phyloP scores from a whole-genome alignment of 2,888 invertebrate species.

The Parochlus steinenii region DNA sequence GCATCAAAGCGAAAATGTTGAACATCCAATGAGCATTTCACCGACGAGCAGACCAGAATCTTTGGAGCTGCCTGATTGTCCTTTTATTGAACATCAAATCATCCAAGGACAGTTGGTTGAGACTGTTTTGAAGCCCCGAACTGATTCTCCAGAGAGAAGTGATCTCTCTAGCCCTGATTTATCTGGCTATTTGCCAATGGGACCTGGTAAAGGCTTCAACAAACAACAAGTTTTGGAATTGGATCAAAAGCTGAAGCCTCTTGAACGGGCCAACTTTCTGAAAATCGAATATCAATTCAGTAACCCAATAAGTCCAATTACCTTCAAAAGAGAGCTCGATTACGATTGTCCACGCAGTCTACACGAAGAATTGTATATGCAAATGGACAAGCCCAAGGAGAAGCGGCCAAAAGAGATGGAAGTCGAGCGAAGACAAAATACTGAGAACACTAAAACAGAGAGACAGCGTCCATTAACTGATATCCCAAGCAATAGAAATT shows the following conservation, averaged over 20 bases:
- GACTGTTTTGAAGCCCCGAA: too few species aligned
- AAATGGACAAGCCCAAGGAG: neutral
- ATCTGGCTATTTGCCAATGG: constrained; percentile 6
- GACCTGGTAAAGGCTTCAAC: constrained; percentile 7
- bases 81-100: too few species aligned
- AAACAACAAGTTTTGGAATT: constrained; percentile 6
- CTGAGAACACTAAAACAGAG: neutral
- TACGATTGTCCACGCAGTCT: constrained; percentile 1
- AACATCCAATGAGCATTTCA: constrained; percentile 25
- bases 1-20: constrained; percentile 5
- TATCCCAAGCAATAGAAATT: constrained; percentile 23
- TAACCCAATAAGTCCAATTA: constrained; percentile 11
- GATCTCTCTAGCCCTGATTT: too few species aligned
- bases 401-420: neutral
- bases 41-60: constrained; percentile 25
- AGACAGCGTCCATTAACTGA: too few species aligned
- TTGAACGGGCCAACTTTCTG: constrained; percentile 4
- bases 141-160: too few species aligned
- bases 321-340: constrained; percentile 6
- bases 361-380: neutral
- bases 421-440: neutral
- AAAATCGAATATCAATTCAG: constrained; percentile 7
- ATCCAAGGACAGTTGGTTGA: too few species aligned
- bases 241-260: neutral
- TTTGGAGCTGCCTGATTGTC: too few species aligned